Evolutionary conservation across 1,140 invertebrate species (phyloP), one percentile per base, ranked within the genome.

Genomic region (Tetramorium parvispinum): DNA sequence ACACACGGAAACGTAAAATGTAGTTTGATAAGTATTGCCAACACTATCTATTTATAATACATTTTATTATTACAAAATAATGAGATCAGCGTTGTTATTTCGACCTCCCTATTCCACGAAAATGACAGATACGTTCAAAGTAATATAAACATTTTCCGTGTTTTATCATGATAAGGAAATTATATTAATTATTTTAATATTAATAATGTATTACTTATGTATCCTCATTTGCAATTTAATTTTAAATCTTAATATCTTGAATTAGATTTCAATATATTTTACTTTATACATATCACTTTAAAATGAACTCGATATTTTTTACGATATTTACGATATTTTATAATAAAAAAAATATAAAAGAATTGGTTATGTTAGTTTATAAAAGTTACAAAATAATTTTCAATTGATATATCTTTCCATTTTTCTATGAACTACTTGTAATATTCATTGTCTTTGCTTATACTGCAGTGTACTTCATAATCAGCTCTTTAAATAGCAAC

Each of bases 31-130:
- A 94, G 92, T 94, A 94, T 94, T 94, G 93, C 93, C 93, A 94
- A 94, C 93, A 92, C 93, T 94, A 94, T 91, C 92, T 94, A 94
- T 95, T 95, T 94, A 32, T 32, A 95, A 95, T 95, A 95, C 94
- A 95, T 94, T 95, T 94, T 94, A 94, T 94, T 94, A 95, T 94
- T 93, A 94, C 89, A 94, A 94, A 93, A 93, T 93, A 93, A 92
- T 61, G 0, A 8, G 63, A 57, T 65, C 27, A 71, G 53, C 32
- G 92, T 70, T 83, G 27, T 85, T 78, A 66, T 66, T 85, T 78
- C n/a, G 16, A 55, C 59, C 11, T 40, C 0, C 21, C 21, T 13
- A 21, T 49, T 51, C 32, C 11, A 24, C 65, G 21, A 49, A 27
- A 21, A 68, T 32, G 32, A 46, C 7, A 65, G 11, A 6, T 43